These are phyloP conservation scores for Drepana arcuata DNA, from an alignment of 1,140 invertebrate genomes.

Conservation along the genomic window DNA sequence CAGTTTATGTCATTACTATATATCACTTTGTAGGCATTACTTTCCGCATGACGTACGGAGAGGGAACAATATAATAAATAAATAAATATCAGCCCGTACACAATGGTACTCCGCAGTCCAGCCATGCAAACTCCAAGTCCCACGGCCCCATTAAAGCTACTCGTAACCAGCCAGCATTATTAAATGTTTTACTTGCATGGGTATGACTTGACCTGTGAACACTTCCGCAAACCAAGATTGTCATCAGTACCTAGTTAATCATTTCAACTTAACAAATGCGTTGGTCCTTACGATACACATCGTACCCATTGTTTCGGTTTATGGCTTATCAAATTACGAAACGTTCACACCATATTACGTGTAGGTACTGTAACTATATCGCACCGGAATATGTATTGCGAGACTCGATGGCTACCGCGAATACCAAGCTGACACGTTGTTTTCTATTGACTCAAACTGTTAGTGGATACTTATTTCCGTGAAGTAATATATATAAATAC, in stretches of 20 bases:
- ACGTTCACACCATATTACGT: conserved; percentile 6
- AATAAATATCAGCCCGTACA: too few relatives aligned
- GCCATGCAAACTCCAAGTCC: too few relatives aligned
- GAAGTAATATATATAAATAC: too few relatives aligned
- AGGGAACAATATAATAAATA: too few relatives aligned
- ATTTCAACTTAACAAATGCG: background rate
- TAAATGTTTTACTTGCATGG: conserved; percentile 50
- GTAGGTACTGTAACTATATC: too few relatives aligned
- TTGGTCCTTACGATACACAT: conserved; percentile 4
- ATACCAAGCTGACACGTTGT: conserved; percentile 3
- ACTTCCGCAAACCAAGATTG: conserved; percentile 15
- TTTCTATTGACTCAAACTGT: conserved; percentile 5
- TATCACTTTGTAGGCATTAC: too few relatives aligned
- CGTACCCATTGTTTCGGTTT: conserved; percentile 13
- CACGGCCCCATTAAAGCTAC: conserved; percentile 41
- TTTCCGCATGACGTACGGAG: too few relatives aligned
- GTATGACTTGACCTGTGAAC: conserved; percentile 3
- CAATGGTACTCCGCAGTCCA: too few relatives aligned
- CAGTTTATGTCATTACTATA: too few relatives aligned
- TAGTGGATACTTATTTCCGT: too few relatives aligned
- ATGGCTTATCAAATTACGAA: conserved; percentile 12
- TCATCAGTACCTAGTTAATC: conserved; percentile 7
- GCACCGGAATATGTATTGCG: conserved; percentile 9
- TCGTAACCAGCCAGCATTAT: too few relatives aligned
- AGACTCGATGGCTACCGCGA: background rate